Conservation (phyloP, 2,888 invertebrate genomes). For the Agrotis segetum region DNA sequence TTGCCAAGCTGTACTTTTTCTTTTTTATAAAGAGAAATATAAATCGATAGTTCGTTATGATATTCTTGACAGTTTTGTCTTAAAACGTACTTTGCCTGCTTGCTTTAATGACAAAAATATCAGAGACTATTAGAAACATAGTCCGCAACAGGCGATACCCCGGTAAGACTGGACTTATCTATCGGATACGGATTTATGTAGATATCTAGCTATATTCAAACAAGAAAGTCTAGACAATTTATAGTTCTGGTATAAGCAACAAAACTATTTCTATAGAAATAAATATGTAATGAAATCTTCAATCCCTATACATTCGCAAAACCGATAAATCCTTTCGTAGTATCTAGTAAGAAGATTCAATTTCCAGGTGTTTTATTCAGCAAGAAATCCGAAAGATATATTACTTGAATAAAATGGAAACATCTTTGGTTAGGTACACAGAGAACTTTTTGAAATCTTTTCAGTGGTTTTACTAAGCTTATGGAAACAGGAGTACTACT, state of each 20-base stretch:
- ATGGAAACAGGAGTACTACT: background rate
- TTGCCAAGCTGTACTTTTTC: no score
- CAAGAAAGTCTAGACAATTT: background rate
- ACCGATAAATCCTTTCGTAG: conserved; percentile 28
- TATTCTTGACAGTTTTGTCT: background rate
- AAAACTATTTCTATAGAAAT: background rate
- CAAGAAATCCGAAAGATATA: conserved; percentile 31
- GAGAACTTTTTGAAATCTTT: background rate
- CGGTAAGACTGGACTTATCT: no score
- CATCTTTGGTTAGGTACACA: conserved; percentile 10
- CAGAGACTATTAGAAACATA: no score
- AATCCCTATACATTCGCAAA: conserved; percentile 6
- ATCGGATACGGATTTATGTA: no score
- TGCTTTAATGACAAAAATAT: no score
- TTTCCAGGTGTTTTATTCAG: conserved; percentile 39
- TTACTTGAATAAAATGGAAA: conserved; percentile 34
- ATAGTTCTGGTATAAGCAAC: background rate
- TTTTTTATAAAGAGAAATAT: no score
- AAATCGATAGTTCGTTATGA: background rate
- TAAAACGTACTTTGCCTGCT: no score
- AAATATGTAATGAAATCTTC: background rate
- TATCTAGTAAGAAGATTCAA: conserved; percentile 33
- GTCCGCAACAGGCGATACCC: no score
- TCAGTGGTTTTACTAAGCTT: conserved; percentile 20
- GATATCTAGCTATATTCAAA: no score